Conservation (phyloP, 2,797 vertebrate genomes). For the Lemur catta region DNA sequence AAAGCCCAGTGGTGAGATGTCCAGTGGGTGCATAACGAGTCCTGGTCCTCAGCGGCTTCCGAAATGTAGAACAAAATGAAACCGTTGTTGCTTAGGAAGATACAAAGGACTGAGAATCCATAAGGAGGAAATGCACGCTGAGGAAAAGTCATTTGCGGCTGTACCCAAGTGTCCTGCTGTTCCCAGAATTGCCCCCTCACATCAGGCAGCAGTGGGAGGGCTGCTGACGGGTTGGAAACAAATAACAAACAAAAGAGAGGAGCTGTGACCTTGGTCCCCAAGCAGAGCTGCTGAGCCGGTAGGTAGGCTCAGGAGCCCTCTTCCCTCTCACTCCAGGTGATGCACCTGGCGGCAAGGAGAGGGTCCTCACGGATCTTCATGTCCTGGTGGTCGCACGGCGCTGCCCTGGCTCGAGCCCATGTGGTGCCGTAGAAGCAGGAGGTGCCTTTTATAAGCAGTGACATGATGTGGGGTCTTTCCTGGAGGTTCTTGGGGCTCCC, state of each 20-base stretch:
- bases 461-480: accelerated
- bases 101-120: not conserved
- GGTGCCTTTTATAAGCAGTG: not conserved
- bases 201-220: too few species aligned
- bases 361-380: not conserved
- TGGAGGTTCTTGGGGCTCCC: not conserved
- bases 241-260: too few species aligned
- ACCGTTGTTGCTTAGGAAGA: not conserved
- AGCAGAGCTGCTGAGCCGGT: not conserved
- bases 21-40: not conserved
- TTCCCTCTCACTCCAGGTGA: not conserved
- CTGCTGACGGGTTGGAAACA: not conserved
- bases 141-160: too few species aligned
- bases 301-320: not conserved
- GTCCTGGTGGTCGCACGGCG: not conserved
- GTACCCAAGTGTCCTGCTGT: too few species aligned
- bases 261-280: not conserved
- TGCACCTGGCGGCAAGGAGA: too few species aligned
- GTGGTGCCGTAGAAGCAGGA: not conserved
- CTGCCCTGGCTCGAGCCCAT: not conserved
- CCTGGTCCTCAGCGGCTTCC: not conserved
- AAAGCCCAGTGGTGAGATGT: not conserved
- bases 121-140: too few species aligned
- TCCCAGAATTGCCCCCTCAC: too few species aligned
- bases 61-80: not conserved